Conservation (phyloP, 2,888 invertebrate genomes). For the Lottia scabra region DNA sequence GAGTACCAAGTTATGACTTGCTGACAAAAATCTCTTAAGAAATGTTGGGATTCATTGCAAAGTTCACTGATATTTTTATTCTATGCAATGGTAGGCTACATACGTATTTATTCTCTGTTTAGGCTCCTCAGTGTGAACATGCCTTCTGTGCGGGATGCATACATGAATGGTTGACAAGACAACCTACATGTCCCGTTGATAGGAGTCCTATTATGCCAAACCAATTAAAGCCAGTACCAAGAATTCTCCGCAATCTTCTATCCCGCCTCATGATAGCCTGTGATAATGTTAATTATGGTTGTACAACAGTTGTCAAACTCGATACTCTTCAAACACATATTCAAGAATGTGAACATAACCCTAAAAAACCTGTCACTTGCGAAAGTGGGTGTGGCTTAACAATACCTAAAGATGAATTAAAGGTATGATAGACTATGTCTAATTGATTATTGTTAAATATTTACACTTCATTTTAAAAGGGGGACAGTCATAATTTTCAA, state of each 20-base stretch:
- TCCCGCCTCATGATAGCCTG: conserved; percentile 88
- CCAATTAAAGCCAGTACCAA: conserved; percentile 90
- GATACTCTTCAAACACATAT: conserved; percentile 86
- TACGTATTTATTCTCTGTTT: conserved; percentile 50
- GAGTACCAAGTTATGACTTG: no score
- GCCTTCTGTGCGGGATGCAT: conserved; percentile 94
- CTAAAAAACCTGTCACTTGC: conserved; percentile 92
- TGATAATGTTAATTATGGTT: conserved; percentile 81
- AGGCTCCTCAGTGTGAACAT: conserved; percentile 96
- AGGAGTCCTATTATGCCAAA: conserved; percentile 87
- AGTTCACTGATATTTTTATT: no score
- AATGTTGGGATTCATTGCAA: no score
- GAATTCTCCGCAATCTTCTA: conserved; percentile 91
- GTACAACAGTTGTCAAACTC: conserved; percentile 85
- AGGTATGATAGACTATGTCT: no score
- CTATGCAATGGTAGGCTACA: no score
- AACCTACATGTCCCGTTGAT: conserved; percentile 95
- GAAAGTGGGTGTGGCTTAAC: conserved; percentile 94
- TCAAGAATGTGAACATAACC: conserved; percentile 93
- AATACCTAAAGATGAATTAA: conserved; percentile 93
- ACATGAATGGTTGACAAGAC: conserved; percentile 92
- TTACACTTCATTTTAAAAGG: no score
- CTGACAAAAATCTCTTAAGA: no score
- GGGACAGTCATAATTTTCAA: no score
- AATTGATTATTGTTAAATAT: no score